Percentiles rank a stretch among this genome's conserved stretches.
These are phyloP conservation scores for Subacronicta megacephala DNA, from an alignment of 2,888 invertebrate species.

Conservation along the genomic window DNA sequence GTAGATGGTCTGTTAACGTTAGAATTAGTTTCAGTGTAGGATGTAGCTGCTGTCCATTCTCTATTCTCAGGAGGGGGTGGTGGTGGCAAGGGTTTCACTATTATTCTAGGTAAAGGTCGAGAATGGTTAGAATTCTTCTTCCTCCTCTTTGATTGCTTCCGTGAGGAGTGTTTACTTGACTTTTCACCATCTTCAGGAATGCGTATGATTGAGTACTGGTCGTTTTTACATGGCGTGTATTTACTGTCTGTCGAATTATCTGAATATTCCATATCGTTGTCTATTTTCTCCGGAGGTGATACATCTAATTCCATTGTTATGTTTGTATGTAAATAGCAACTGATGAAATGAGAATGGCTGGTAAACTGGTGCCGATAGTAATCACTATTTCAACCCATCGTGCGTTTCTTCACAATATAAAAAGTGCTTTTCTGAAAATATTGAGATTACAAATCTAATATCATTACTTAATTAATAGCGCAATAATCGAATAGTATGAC, in stretches of 20 bases:
- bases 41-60: conserved; percentile 84
- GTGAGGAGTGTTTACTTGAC: conserved; percentile 94
- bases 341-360: conserved; percentile 66
- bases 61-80: conserved; percentile 87
- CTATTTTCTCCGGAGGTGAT: conserved; percentile 71
- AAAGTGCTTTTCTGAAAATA: conserved; percentile 50
- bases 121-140: conserved; percentile 93
- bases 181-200: conserved; percentile 87
- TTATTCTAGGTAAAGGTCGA: conserved; percentile 93
- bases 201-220: conserved; percentile 83
- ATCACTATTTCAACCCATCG: conserved; percentile 87
- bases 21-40: conserved; percentile 75
- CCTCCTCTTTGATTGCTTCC: conserved; percentile 92
- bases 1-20: conserved; percentile 90
- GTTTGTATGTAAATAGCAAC: conserved; percentile 61
- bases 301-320: conserved; percentile 83
- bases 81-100: conserved; percentile 94
- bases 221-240: conserved; percentile 79
- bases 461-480: conserved; percentile 67
- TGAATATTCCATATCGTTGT: conserved; percentile 80
- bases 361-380: conserved; percentile 80
- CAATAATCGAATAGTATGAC: conserved; percentile 34
- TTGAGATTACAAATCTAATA: conserved; percentile 54
- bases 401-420: conserved; percentile 63
- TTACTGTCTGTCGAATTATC: conserved; percentile 81